Evolutionary conservation across 2,113 vertebrate species (phyloP), one percentile per base, ranked within the genome.

Genomic region (Pica pica): DNA sequence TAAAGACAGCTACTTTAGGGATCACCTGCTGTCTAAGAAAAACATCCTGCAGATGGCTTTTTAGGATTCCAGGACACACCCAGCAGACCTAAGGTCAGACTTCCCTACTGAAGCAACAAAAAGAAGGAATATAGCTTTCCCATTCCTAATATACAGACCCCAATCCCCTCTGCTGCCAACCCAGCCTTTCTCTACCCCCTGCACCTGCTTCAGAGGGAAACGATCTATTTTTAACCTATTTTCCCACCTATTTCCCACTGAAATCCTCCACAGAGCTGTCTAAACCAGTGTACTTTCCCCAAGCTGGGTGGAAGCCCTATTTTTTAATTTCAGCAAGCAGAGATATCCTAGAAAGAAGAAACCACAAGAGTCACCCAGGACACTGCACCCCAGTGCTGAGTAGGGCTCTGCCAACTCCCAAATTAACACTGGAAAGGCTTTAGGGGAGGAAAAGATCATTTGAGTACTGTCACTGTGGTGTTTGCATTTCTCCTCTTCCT

Each of bases 381-480:
- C 26, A n/a, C 31, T 27, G 20, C 41, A 79, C 75, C 52, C n/a
- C 52, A 27, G 27, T 7, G 57, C 44, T 47, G 33, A 59, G 49
- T 0, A 79, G 33, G 24, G 16, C 50, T 64, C 61, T 37, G 30
- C 9, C 67, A 80, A 7, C 33, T 37, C 53, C 15, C 37, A 49
- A 3, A 30, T 15, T 27, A 87, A 55, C 20, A 19, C 18, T 65
- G 53, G 27, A 79, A 19, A 73, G 28, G 7, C 50, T 75, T 77
- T 46, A 37, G 1, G 1, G 46, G 22, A 57, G 12, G 22, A 64
- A 49, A 73, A 52, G 5, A 4, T 2, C 9, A 50, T 16, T 13
- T 53, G 31, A 53, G 30, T 28, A 28, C 50, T 46, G 35, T 17
- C 35, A 6, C 4, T 4, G 26, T 0, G 0, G 2, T 30, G 3